A percentile compares a stretch with the other conserved stretches of the same genome.
Conservation (phyloP, 2,113 vertebrate genomes). For the Philantomba maxwellii region DNA sequence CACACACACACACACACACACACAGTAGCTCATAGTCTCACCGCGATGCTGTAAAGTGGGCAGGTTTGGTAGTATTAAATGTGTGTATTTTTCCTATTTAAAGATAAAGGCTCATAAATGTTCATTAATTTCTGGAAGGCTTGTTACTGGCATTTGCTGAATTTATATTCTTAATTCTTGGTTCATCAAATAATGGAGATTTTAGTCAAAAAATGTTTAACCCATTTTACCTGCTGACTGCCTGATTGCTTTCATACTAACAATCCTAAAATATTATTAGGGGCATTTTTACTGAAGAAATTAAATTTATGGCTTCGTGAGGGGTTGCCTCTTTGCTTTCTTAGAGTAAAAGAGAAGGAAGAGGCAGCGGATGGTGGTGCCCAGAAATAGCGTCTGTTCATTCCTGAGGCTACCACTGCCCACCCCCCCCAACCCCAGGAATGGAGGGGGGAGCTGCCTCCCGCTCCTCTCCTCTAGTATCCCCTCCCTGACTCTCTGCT, state of each 20-base stretch:
- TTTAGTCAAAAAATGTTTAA: background rate
- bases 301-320: background rate
- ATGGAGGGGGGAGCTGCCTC: background rate
- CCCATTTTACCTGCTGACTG: background rate
- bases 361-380: background rate
- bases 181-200: background rate
- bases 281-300: background rate
- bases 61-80: background rate
- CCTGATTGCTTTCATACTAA: background rate
- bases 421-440: background rate
- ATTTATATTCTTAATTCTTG: background rate
- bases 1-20: background rate
- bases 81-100: background rate
- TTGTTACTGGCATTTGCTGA: background rate
- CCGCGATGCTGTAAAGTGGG: background rate
- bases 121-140: background rate
- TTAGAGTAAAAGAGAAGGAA: background rate
- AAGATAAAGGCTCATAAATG: background rate
- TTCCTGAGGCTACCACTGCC: background rate
- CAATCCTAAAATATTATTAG: background rate
- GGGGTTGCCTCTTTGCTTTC: background rate
- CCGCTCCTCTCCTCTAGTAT: background rate
- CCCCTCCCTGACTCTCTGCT: conserved; percentile 51
- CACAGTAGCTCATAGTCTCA: background rate
- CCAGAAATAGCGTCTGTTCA: background rate